These are phyloP conservation scores for Ceriagrion tenellum DNA, from an alignment of 2,888 invertebrate species.

Conservation along the genomic window DNA sequence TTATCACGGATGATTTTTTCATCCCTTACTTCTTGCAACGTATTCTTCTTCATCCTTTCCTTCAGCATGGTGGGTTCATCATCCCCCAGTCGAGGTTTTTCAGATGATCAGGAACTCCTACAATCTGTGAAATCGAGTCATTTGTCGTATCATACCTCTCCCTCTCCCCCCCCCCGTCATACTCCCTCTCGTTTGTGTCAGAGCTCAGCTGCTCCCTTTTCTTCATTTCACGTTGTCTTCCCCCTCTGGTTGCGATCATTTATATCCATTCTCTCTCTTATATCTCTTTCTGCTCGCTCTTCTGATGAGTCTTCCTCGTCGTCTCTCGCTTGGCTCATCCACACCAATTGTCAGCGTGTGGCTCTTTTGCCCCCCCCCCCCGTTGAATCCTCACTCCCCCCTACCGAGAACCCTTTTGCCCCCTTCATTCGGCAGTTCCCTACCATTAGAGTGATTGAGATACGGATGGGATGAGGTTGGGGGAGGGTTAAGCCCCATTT, in stretches of 20 bases:
- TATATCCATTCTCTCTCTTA: too few species aligned
- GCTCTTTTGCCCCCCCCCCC: not conserved
- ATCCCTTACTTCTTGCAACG: not conserved
- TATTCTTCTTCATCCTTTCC: not conserved
- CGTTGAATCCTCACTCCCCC: not conserved
- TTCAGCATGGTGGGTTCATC: not conserved
- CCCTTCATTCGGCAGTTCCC: constrained; percentile 51
- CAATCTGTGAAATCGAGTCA: not conserved
- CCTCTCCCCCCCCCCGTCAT: too few species aligned
- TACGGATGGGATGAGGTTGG: too few species aligned
- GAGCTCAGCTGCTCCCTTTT: not conserved
- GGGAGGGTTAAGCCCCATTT: not conserved
- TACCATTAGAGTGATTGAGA: constrained; percentile 61
- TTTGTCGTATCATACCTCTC: not conserved
- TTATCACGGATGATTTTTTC: not conserved
- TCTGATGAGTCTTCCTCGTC: not conserved
- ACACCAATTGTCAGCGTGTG: not conserved
- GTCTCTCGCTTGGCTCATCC: not conserved
- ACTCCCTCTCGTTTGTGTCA: not conserved
- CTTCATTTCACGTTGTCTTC: not conserved
- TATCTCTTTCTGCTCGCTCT: not conserved
- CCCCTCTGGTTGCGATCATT: too few species aligned
- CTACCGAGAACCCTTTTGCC: not conserved
- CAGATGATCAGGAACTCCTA: not conserved
- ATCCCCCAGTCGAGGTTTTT: not conserved